phyloP scores from a whole-genome alignment of 2,113 vertebrate species.

The Passer montanus region DNA sequence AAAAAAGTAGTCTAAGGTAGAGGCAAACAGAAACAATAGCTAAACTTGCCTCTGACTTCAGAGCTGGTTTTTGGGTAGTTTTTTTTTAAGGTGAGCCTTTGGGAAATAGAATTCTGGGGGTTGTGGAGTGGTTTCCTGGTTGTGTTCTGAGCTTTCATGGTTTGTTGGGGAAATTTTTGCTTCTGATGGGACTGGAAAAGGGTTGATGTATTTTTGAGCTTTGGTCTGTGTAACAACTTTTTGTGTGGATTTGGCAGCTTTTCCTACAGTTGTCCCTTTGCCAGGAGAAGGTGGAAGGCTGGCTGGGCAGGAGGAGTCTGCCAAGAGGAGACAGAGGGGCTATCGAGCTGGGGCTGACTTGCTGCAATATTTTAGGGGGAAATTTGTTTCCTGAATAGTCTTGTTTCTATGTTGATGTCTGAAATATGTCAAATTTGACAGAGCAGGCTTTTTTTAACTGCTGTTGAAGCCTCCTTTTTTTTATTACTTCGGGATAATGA shows the following conservation, averaged over 20 bases:
- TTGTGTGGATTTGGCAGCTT: background rate
- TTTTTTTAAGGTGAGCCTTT: background rate
- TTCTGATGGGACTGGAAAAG: fast-evolving
- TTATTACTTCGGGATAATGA: background rate
- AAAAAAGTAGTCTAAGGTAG: too few relatives aligned
- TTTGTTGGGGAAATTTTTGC: background rate
- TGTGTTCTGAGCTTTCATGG: fast-evolving
- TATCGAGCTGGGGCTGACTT: background rate
- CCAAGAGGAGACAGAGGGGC: background rate
- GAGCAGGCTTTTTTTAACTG: background rate
- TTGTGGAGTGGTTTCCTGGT: fast-evolving
- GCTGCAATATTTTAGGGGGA: background rate
- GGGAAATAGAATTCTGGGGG: background rate
- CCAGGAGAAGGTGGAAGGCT: background rate
- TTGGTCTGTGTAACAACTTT: background rate
- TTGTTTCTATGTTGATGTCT: background rate
- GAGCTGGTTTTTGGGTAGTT: fast-evolving
- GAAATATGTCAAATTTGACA: background rate
- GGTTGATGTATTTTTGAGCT: background rate
- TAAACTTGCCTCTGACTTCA: fast-evolving
- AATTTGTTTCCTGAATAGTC: background rate
- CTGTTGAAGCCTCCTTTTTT: background rate
- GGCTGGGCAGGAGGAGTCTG: background rate
- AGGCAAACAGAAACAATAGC: fast-evolving
- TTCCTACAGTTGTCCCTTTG: fast-evolving